A percentile compares a stretch with the other conserved stretches of the same genome.
Conservation (phyloP, 1,140 invertebrate species). For the Meloidogyne exigua region DNA sequence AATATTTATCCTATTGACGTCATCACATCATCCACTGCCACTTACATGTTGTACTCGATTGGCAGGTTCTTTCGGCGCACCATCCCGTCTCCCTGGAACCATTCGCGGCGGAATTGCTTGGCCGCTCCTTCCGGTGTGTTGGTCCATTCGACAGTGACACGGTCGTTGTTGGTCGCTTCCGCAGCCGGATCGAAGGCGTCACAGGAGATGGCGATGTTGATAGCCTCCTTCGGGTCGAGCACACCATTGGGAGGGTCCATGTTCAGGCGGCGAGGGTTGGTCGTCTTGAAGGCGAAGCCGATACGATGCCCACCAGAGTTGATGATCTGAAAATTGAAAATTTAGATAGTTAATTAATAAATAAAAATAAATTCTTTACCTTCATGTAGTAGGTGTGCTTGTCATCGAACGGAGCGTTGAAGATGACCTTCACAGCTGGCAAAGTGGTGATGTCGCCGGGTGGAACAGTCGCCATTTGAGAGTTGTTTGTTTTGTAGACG, state of each 20-base stretch:
- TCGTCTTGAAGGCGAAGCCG: conserved; percentile 50
- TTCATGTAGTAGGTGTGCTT: conserved; percentile 52
- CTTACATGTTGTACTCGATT: conserved; percentile 45
- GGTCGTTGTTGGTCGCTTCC: conserved; percentile 53
- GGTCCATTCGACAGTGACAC: conserved; percentile 51
- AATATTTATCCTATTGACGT: too few species aligned
- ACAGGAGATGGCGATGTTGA: conserved; percentile 43
- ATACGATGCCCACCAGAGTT: conserved; percentile 45
- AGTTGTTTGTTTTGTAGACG: too few species aligned
- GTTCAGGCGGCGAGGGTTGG: conserved; percentile 28
- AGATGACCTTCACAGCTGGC: conserved; percentile 39
- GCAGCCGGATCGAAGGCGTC: conserved; percentile 40
- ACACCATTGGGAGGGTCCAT: conserved; percentile 47
- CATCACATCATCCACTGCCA: too few species aligned
- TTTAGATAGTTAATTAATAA: not conserved
- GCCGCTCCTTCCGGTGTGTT: too few species aligned
- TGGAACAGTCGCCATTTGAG: conserved; percentile 20
- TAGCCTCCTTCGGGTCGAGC: too few species aligned
- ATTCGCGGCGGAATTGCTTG: too few species aligned
- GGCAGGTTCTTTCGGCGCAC: conserved; percentile 49
- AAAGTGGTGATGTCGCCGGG: conserved; percentile 42
- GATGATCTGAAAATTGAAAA: conserved; percentile 34
- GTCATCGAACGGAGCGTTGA: conserved; percentile 51
- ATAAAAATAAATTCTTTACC: conserved; percentile 27
- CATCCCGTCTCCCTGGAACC: conserved; percentile 51